Evolutionary conservation across 2,888 invertebrate species (phyloP), one percentile per base, ranked within the genome.

Genomic region (Aethes cnicana): DNA sequence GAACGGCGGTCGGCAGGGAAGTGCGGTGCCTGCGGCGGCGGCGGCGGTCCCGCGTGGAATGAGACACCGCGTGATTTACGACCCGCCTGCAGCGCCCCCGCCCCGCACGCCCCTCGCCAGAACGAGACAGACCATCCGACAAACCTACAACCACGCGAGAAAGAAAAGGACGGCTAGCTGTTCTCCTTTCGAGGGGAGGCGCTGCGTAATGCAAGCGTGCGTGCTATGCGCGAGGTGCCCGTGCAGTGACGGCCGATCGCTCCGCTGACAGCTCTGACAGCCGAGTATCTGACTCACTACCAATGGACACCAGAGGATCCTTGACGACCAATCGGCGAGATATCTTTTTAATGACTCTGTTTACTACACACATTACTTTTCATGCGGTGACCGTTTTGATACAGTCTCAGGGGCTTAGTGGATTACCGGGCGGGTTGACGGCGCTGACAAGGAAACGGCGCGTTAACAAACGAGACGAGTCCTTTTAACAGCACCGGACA

Each of bases 141-240:
- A 52, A 58, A 56, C 32, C 50, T 49, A 61, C 57, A 20, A 55
- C 52, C 53, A 36, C 8, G 44, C 59, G 69, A 48, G 74, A 56
- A 58, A 64, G 69, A 87, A 59, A 69, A 82, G 78, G 86, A 85
- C 76, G 55, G 72, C 71, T 72, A 73, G 74, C 65, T 63, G 73
- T 73, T 72, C n/a, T n/a, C 74, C 67, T 57, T 79, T 81, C 82
- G 78, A 80, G 86, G 89, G 89, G 89, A 84, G 88, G 68, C 86
- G 84, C 86, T 88, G 88, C 87, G 88, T 88, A 86, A 86, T 89
- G 89, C 89, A 89, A 87, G 86, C 88, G 85, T 87, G 87, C 86
- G 86, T 85, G 84, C 81, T 83, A 84, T 86, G 87, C 88, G 88
- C 89, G 86, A 86, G 85, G 83, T 84, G 81, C 84, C 85, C 86